Conservation (phyloP, 2,797 vertebrate species). For the Florisuga fusca region DNA sequence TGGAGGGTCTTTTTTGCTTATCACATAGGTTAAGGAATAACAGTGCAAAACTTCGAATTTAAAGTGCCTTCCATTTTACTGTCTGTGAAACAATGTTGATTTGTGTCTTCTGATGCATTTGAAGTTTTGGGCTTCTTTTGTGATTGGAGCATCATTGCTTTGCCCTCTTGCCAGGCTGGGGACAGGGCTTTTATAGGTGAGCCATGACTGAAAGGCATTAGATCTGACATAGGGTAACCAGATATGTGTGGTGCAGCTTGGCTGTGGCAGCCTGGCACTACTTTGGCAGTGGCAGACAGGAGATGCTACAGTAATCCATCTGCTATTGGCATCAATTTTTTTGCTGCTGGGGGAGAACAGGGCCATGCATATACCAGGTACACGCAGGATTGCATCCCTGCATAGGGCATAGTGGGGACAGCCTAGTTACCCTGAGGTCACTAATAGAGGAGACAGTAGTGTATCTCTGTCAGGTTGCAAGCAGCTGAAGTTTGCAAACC, state of each 20-base stretch:
- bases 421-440: not conserved
- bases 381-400: not conserved
- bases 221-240: accelerated
- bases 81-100: accelerated
- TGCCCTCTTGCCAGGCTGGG: accelerated
- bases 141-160: not conserved
- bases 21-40: not conserved
- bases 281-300: accelerated
- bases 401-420: not conserved
- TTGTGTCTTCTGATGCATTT: not conserved
- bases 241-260: accelerated
- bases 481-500: not conserved
- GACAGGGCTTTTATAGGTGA: not conserved
- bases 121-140: not conserved
- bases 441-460: accelerated
- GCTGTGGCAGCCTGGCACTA: not conserved
- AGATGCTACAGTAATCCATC: not conserved
- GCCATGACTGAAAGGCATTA: accelerated
- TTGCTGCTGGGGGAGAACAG: no score
- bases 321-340: not conserved
- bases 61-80: not conserved
- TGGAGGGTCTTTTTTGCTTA: not conserved
- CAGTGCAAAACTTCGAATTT: not conserved
- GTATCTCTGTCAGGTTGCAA: not conserved
- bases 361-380: accelerated